These are phyloP conservation scores for Cacoxenus indagator DNA, from an alignment of 2,888 invertebrate genomes.

Conservation along the genomic window DNA sequence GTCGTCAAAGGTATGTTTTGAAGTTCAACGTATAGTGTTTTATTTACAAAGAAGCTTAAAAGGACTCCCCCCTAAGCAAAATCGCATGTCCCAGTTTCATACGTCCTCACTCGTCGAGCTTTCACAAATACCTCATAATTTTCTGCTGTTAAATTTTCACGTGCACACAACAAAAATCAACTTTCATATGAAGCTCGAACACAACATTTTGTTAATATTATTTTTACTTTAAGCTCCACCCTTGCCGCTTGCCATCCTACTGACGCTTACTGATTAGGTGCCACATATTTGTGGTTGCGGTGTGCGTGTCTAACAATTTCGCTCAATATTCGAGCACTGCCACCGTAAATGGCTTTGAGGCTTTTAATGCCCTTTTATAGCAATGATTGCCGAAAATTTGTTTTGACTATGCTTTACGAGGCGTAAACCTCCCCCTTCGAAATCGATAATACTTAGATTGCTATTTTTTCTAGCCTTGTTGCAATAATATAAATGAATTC, in stretches of 20 bases:
- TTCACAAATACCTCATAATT: background rate
- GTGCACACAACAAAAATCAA: background rate
- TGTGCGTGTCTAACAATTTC: conserved; percentile 1
- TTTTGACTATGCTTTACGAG: conserved; percentile 17
- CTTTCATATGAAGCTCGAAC: background rate
- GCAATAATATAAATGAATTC: background rate
- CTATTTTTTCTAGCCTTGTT: background rate
- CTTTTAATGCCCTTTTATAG: conserved; percentile 21
- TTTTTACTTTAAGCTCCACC: background rate
- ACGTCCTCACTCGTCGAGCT: background rate
- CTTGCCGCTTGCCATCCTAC: background rate
- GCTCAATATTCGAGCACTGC: background rate
- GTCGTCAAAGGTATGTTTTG: conserved; percentile 59
- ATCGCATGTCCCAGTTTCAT: background rate
- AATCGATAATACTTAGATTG: conserved; percentile 21
- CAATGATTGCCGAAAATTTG: conserved; percentile 19
- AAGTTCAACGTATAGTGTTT: conserved; percentile 58
- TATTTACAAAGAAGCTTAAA: conserved; percentile 25
- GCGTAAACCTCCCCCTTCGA: conserved; percentile 11
- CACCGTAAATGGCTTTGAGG: conserved; percentile 16
- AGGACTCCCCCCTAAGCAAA: background rate
- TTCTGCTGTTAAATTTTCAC: conserved; percentile 1
- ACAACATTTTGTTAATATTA: conserved; percentile 3
- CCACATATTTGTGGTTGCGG: background rate
- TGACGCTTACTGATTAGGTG: background rate